Evolutionary conservation across 1,140 invertebrate genomes (phyloP).

Genomic region (Pseudobourletiella spinata): DNA sequence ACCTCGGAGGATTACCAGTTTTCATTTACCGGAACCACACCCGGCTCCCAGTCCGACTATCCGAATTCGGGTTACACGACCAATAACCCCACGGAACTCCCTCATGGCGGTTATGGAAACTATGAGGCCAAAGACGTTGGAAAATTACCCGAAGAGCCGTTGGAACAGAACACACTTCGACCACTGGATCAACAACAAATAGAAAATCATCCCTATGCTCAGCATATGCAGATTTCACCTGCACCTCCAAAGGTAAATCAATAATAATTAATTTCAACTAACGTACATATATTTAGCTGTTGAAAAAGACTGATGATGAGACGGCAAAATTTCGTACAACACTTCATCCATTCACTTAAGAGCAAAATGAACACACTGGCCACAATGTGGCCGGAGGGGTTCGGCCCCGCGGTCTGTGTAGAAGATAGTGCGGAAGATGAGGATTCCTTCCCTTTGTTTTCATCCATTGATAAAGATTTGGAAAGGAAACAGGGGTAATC

Average conservation of each 20-base stretch:
- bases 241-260: neutral
- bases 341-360: no score
- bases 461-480: neutral
- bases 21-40: neutral
- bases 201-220: conserved; percentile 16
- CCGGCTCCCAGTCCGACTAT: neutral
- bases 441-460: conserved; percentile 1
- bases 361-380: no score
- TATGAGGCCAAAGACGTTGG: neutral
- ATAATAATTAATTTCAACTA: neutral
- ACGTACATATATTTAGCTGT: neutral
- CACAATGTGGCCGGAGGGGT: no score
- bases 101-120: neutral
- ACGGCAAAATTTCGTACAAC: neutral
- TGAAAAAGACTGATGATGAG: no score
- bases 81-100: neutral
- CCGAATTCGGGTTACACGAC: neutral
- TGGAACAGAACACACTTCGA: neutral
- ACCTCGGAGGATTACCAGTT: conserved; percentile 16
- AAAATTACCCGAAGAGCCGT: neutral
- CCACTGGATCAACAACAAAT: conserved; percentile 27
- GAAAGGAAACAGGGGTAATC: neutral
- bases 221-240: neutral
- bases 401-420: no score
- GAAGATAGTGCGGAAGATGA: no score